These are phyloP conservation scores for Picathartes gymnocephalus DNA, from an alignment of 2,113 vertebrate species.

Conservation along the genomic window DNA sequence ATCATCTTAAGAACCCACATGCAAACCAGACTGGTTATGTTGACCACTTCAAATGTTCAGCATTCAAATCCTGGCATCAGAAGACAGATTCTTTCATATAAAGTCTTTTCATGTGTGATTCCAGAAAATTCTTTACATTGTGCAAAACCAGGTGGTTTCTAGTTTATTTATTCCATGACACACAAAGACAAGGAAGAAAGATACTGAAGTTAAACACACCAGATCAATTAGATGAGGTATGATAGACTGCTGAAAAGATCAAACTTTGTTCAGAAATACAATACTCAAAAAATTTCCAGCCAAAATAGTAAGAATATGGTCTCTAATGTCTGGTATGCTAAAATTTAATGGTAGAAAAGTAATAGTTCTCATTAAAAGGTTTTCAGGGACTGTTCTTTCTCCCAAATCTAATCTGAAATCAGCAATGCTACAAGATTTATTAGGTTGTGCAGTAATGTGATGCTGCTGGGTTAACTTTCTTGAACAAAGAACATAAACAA, in stretches of 20 bases:
- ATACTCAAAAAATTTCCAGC: background rate
- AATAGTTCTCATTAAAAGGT: background rate
- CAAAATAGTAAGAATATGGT: background rate
- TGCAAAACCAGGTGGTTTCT: background rate
- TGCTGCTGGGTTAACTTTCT: background rate
- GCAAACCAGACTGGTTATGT: background rate
- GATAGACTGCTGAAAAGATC: background rate
- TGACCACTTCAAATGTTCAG: background rate
- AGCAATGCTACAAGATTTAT: background rate
- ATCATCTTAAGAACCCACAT: rapidly evolving
- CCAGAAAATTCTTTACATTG: background rate
- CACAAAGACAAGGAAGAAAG: background rate
- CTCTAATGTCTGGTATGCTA: background rate
- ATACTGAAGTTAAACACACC: background rate
- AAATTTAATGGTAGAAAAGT: slow-evolving; percentile 1
- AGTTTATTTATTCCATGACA: background rate
- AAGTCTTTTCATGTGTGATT: background rate
- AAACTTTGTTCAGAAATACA: background rate
- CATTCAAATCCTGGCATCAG: background rate
- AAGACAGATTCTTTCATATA: background rate
- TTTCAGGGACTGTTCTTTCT: background rate
- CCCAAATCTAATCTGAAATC: slow-evolving; percentile 26
- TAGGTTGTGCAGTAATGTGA: background rate
- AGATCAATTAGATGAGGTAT: background rate
- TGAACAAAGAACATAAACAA: background rate